These are phyloP conservation scores for Phortica variegata DNA, from an alignment of 1,140 invertebrate genomes.

Conservation along the genomic window DNA sequence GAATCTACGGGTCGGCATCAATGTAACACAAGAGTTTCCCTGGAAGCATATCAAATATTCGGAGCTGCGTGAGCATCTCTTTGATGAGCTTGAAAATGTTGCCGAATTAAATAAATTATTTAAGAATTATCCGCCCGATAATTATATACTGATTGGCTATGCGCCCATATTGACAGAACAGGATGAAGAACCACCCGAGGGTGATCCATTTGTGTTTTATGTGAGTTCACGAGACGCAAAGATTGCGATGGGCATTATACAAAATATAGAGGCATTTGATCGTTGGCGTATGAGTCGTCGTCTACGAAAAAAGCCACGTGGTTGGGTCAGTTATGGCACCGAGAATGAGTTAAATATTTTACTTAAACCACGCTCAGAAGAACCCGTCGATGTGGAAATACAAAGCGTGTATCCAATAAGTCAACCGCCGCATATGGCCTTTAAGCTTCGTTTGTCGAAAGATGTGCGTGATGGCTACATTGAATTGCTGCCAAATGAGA, in stretches of 20 bases:
- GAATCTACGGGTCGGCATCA: constrained; percentile 59
- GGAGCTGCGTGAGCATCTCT: constrained; percentile 63
- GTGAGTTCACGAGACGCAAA: constrained; percentile 58
- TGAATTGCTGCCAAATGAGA: constrained; percentile 62
- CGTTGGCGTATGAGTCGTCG: constrained; percentile 63
- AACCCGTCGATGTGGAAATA: constrained; percentile 67
- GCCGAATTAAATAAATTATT: constrained; percentile 59
- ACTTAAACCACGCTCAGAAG: constrained; percentile 60
- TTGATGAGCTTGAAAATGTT: constrained; percentile 57
- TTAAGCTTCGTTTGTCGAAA: constrained; percentile 57
- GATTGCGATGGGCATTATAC: constrained; percentile 59
- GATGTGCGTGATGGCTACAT: constrained; percentile 67
- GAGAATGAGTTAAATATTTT: constrained; percentile 63
- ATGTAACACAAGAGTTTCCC: constrained; percentile 71
- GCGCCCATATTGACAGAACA: constrained; percentile 64
- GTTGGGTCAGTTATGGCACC: constrained; percentile 68
- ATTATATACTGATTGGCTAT: constrained; percentile 68
- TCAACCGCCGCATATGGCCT: constrained; percentile 53
- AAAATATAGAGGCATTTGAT: constrained; percentile 64
- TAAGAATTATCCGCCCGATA: constrained; percentile 57
- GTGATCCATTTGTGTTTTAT: constrained; percentile 67
- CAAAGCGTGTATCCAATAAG: constrained; percentile 63
- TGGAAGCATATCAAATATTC: constrained; percentile 69
- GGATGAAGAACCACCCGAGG: constrained; percentile 62
- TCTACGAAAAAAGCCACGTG: constrained; percentile 63